Base-by-base conservation (phyloP, 2,113 vertebrate genomes). In the Stercorarius parasiticus region DNA sequence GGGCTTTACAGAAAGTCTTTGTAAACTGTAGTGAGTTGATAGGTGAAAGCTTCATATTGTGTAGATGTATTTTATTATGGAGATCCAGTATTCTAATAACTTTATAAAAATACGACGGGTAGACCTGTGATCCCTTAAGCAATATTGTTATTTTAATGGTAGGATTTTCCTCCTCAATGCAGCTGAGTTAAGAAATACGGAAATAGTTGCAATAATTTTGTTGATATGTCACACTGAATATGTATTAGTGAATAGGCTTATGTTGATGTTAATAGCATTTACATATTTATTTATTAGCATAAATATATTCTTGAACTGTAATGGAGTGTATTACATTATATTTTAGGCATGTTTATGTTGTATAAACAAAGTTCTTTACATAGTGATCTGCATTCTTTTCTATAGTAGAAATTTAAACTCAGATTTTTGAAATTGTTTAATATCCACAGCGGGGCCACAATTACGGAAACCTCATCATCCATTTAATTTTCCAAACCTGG, bases 231-330 rank as follows among this genome's bases (percentile, higher is more conserved):
- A 62, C 62, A 69, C n/a, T 70, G 73, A 92, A 74, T 80, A 64
- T 94, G 49, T 88, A 45, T 89, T 91, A 89, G 20, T 88, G 53
- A 92, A 93, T 89, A 80, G 74, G 42, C 42, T 82, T 95, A 25
- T 59, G 40, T 40, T 91, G 91, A 95, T 87, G 58, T 72, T 91
- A 95, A 83, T 89, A 73, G 34, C 50, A 89, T 85, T 83, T 29
- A 42, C 32, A 21, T 76, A 78, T 96, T 91, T 95, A 96, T 94
- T 93, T 96, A 74, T 56, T 95, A 29, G 15, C 77, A 55, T 88
- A 88, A 95, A 91, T 80, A 49, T 16, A 74, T 93, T 95, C 15
- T 87, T 95, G 50, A 91, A 74, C n/a, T 85, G 20, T 71, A 90
- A 71, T 29, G 6, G 73, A 89, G 49, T 71, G 19, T 59, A 82